Conservation (phyloP, 2,797 vertebrate genomes). For the Eidolon dupreanum region DNA sequence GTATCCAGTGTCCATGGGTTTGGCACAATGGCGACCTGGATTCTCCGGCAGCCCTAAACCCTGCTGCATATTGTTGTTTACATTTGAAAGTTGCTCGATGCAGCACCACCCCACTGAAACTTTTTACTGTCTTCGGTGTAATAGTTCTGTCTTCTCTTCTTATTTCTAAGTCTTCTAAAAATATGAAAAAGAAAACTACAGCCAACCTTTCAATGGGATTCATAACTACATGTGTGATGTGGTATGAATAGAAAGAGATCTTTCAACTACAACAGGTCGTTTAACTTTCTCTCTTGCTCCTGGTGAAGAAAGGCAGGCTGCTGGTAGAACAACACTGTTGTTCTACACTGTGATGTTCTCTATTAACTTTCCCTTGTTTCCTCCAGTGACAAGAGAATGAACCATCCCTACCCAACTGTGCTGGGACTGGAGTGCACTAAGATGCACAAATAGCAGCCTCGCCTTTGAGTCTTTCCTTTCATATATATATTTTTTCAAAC, state of each 20-base stretch:
- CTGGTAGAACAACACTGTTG: background rate
- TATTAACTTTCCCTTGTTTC: background rate
- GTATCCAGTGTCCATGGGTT: background rate
- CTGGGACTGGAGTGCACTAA: background rate
- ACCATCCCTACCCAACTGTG: constrained; percentile 10
- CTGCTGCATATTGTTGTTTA: background rate
- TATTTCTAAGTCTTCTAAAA: background rate
- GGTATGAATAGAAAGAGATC: background rate
- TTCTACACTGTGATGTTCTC: background rate
- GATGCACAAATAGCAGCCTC: background rate
- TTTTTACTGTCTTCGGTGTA: background rate
- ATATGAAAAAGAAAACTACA: background rate
- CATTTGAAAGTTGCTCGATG: background rate
- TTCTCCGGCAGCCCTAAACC: background rate
- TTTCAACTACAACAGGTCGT: background rate
- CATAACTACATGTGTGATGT: background rate
- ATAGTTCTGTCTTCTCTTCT: background rate
- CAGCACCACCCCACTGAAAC: background rate
- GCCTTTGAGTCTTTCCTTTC: background rate
- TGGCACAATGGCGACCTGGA: background rate
- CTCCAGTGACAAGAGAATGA: background rate
- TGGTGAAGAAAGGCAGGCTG: background rate
- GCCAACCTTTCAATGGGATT: background rate
- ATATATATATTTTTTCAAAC: background rate
- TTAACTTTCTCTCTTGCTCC: background rate